Evolutionary conservation across 2,797 vertebrate species (phyloP), one percentile per base, ranked within the genome.

Genomic region (Paedocypris micromegethes): DNA sequence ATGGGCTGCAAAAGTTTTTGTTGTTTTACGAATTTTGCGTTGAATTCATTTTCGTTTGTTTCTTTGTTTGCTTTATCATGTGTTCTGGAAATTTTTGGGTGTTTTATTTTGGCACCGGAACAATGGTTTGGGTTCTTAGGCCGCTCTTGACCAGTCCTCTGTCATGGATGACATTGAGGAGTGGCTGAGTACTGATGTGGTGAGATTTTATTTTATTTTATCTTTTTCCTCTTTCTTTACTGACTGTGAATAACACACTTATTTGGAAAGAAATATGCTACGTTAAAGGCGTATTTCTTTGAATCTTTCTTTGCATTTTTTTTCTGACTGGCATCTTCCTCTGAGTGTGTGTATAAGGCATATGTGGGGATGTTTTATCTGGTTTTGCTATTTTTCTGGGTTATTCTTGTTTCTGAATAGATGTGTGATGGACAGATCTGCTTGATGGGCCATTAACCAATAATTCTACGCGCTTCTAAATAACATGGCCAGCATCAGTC

Each of bases 141-240:
- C 91, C 82, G 93, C 88, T 61, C 91, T 91, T 84, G 86, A 87
- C 76, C 95, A 96, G 88, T 89, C 94, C 92, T 96, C 94, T 91
- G 93, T 98, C 90, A 98, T 98, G 96, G 96, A 98, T 93, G 96
- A 98, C 92, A 97, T 98, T 92, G 96, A 98, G 94, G 91, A 96
- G 85, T 98, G 96, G 96, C 94, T 98, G 85, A 86, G 93, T 92
- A 93, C 93, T 72, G 96, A 98, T 82, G 90, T 98, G 96, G 96
- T 98, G 94, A 98, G 96, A 93, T 84, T 88, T 83, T 86, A 77
- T 70, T 58, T 87, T 72, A 69, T 76, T 76, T 63, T 59, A 2
- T 8, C 40, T 57, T 52, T 56, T 73, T 50, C 41, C 69, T 48
- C 5, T 47, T 44, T 55, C 50, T 60, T 58, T 45, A 66, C 63